Evolutionary conservation across 2,113 vertebrate species (phyloP).

Genomic region (Scartelaos histophorus): DNA sequence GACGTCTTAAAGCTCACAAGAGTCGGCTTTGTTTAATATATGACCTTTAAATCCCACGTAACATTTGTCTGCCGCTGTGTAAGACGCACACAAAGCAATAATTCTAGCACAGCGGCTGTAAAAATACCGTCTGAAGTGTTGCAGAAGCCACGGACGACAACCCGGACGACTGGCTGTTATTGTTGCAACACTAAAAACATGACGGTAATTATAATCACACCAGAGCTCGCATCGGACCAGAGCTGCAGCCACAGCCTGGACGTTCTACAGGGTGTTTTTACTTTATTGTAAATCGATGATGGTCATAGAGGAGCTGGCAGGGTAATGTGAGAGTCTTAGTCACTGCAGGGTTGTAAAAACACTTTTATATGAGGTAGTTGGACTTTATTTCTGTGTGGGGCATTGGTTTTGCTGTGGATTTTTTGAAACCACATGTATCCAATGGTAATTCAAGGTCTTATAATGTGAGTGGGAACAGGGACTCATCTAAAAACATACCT

Average conservation of each 20-base stretch:
- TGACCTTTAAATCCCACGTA: background rate
- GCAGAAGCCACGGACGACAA: conserved; percentile 3
- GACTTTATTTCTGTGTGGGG: background rate
- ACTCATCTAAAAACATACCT: too few relatives aligned
- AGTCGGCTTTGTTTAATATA: too few relatives aligned
- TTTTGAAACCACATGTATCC: background rate
- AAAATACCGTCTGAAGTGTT: conserved; percentile 26
- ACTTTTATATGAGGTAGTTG: background rate
- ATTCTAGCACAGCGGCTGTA: background rate
- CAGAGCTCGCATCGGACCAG: background rate
- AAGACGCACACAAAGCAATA: conserved; percentile 2
- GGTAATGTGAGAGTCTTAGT: background rate
- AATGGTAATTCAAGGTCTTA: background rate
- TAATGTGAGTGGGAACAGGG: too few relatives aligned
- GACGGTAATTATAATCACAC: background rate
- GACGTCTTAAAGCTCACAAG: too few relatives aligned
- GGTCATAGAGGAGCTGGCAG: background rate
- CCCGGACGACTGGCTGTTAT: background rate
- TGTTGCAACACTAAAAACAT: conserved; percentile 3
- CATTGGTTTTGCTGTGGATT: background rate
- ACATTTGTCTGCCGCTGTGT: conserved; percentile 30
- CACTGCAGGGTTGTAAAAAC: conserved; percentile 1
- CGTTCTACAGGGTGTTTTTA: background rate
- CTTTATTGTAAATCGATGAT: conserved; percentile 7
- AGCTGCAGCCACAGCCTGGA: conserved; percentile 7